These are phyloP conservation scores for Colletes latitarsis DNA, from an alignment of 1,140 invertebrate genomes.

Conservation along the genomic window DNA sequence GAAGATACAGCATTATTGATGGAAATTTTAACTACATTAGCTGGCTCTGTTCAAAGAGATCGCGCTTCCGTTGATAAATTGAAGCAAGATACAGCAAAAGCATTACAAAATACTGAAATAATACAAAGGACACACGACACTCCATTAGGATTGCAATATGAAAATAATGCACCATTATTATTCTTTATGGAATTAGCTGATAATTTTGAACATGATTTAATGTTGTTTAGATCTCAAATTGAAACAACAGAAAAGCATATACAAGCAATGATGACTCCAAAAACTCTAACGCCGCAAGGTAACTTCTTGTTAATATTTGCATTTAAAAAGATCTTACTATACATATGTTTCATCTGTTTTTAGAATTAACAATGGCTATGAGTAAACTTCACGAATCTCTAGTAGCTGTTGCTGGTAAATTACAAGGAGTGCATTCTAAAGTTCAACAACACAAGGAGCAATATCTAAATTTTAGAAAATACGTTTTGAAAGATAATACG, in stretches of 20 bases:
- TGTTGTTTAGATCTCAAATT: slow-evolving; percentile 87
- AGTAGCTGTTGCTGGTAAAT: slow-evolving; percentile 90
- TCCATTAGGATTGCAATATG: slow-evolving; percentile 88
- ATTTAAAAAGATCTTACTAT: background rate
- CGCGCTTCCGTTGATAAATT: slow-evolving; percentile 86
- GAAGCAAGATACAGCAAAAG: slow-evolving; percentile 88
- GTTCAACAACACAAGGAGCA: slow-evolving; percentile 91
- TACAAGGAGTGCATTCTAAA: slow-evolving; percentile 90
- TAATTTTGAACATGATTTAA: slow-evolving; percentile 87
- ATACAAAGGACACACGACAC: slow-evolving; percentile 90
- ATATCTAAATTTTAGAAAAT: slow-evolving; percentile 90
- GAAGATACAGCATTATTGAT: slow-evolving; percentile 85
- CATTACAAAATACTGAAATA: slow-evolving; percentile 89
- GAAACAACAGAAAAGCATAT: slow-evolving; percentile 88
- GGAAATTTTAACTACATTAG: slow-evolving; percentile 85
- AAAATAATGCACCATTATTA: slow-evolving; percentile 88
- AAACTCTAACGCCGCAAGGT: slow-evolving; percentile 86
- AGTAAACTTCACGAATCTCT: slow-evolving; percentile 92
- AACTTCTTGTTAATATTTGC: slow-evolving; percentile 23
- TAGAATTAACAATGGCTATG: slow-evolving; percentile 88
- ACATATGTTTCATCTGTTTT: slow-evolving; percentile 51
- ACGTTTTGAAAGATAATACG: slow-evolving; percentile 88
- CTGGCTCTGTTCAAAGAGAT: slow-evolving; percentile 84
- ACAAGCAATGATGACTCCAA: slow-evolving; percentile 85
- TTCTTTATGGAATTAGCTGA: slow-evolving; percentile 88